Conservation (phyloP, 2,888 invertebrate genomes). For the Lasius fuliginosus region DNA sequence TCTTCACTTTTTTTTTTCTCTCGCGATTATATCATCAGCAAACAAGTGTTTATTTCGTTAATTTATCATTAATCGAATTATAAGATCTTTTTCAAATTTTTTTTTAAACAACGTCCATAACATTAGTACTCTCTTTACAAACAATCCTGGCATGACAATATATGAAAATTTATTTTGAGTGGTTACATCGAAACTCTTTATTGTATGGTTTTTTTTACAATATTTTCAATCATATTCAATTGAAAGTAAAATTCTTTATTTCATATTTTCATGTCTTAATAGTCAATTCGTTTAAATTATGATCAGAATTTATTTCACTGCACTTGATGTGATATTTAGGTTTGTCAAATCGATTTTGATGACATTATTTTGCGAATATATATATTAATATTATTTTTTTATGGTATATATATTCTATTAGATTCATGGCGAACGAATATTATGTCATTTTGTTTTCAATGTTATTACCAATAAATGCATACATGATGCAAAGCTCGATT, state of each 20-base stretch:
- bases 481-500: constrained; percentile 35
- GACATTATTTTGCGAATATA: constrained; percentile 5
- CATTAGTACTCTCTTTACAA: constrained; percentile 25
- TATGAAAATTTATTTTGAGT: constrained; percentile 37
- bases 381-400: constrained; percentile 20
- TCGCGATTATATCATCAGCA: not conserved
- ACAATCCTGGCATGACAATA: constrained; percentile 30
- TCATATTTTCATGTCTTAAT: not conserved
- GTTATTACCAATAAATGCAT: constrained; percentile 37
- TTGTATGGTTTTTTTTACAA: constrained; percentile 34
- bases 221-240: constrained; percentile 9
- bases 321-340: not conserved
- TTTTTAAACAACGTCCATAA: constrained; percentile 32
- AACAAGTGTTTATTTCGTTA: not conserved
- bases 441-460: constrained; percentile 26
- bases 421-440: not conserved
- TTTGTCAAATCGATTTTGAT: constrained; percentile 10
- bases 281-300: not conserved
- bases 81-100: constrained; percentile 3
- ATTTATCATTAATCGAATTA: constrained; percentile 2
- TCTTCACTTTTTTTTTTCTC: not conserved
- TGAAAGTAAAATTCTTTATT: not conserved
- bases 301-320: not conserved
- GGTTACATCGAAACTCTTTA: constrained; percentile 37
- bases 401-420: not conserved